Evolutionary conservation across 2,888 invertebrate genomes (phyloP).

Genomic region (Clunio marinus): DNA sequence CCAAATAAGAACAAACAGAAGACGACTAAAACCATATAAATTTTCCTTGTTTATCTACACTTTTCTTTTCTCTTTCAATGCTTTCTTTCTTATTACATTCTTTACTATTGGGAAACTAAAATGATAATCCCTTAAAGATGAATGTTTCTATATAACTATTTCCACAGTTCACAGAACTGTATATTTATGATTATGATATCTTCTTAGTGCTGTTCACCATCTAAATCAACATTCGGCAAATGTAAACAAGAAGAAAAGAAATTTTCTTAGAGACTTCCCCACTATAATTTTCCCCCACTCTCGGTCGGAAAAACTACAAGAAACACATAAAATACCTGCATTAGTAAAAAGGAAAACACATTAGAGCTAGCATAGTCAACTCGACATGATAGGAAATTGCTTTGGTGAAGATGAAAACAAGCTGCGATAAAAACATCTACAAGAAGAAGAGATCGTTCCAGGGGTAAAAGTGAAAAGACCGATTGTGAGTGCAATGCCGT

Average conservation of each 20-base stretch:
- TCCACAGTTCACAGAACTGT: background rate
- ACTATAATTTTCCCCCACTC: background rate
- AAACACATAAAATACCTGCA: slow-evolving; percentile 36
- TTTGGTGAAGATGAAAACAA: slow-evolving; percentile 11
- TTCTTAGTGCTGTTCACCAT: background rate
- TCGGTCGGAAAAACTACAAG: background rate
- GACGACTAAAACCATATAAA: slow-evolving; percentile 19
- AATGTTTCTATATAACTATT: no score
- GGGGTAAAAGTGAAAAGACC: slow-evolving; percentile 26
- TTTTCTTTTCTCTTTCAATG: no score
- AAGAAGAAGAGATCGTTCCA: slow-evolving; percentile 1
- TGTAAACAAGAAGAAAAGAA: slow-evolving; percentile 1
- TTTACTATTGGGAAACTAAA: no score
- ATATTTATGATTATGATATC: background rate
- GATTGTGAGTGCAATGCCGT: slow-evolving; percentile 31
- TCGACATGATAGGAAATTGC: slow-evolving; percentile 21
- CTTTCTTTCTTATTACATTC: no score
- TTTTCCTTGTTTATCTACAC: slow-evolving; percentile 21
- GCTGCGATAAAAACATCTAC: background rate
- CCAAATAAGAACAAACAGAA: background rate
- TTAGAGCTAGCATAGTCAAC: slow-evolving; percentile 1
- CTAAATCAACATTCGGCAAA: slow-evolving; percentile 25
- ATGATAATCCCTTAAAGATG: no score
- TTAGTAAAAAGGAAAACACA: slow-evolving; percentile 30
- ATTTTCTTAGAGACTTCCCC: background rate